phyloP scores from a whole-genome alignment of 2,113 vertebrate genomes.

The Erythrocercus mccallii region DNA sequence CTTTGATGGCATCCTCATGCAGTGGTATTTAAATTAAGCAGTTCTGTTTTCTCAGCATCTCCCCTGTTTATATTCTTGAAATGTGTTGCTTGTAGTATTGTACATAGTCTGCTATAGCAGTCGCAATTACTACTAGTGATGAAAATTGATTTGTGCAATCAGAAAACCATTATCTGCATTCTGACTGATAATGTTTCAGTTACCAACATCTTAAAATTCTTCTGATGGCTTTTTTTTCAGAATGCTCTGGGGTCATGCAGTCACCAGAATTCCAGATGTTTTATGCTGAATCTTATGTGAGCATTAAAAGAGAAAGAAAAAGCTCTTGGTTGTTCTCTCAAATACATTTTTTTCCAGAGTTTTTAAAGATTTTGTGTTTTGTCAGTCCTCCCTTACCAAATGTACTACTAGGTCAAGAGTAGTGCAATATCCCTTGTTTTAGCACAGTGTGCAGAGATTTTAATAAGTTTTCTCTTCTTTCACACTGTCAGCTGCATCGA shows the following conservation, averaged over 20 bases:
- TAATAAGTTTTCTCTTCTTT: not conserved
- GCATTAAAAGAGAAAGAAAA: not conserved
- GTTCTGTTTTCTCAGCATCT: not conserved
- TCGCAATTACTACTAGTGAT: slow-evolving; percentile 3
- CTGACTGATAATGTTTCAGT: slow-evolving; percentile 5
- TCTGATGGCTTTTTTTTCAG: not conserved
- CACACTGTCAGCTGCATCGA: not conserved
- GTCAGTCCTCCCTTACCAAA: not conserved
- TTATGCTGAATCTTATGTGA: not conserved
- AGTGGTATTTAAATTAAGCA: not conserved
- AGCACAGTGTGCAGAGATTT: not conserved
- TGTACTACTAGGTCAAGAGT: not conserved
- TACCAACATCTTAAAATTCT: not conserved
- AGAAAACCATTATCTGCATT: slow-evolving; percentile 36
- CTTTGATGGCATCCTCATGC: not conserved
- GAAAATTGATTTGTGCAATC: slow-evolving; percentile 57
- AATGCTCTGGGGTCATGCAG: not conserved
- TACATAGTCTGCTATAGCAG: not conserved
- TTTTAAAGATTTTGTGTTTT: not conserved
- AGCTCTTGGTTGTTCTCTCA: not conserved
- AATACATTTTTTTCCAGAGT: not conserved
- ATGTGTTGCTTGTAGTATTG: not conserved
- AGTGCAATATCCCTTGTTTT: not conserved
- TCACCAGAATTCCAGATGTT: not conserved
- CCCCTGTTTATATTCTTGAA: not conserved